Evolutionary conservation across 2,113 vertebrate genomes (phyloP), one percentile per base, ranked within the genome.

Genomic region (Gallinago jamesoni): DNA sequence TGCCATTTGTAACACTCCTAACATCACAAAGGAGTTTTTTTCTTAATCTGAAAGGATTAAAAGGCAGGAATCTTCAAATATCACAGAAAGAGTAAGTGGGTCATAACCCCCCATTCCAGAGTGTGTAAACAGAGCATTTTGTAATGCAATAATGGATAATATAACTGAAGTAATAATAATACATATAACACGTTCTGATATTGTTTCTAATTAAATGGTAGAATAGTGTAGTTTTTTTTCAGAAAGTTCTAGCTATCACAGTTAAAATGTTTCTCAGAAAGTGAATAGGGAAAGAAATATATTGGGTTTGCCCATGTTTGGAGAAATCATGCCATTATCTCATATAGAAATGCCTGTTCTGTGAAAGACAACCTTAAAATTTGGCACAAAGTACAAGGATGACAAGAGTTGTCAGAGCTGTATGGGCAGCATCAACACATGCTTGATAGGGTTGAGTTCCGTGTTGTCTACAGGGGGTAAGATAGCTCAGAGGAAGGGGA

Each of bases 1-100:
- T 95, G 70, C 37, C 47, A 33, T 91, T 95, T 85, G 53, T 79
- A 83, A 83, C 48, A 43, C 1, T 73, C n/a, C 8, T 84, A 88
- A 83, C 28, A 79, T 4, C n/a, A n/a, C 53, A 82, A 63, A 76
- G 17, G 39, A 66, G 24, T 16, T 39, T 53, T 85, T 85, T 83
- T 57, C 43, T 89, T 94, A 17, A 89, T 93, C 78, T 94, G 48
- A 90, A 90, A 93, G 57, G 64, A 89, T 87, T 84, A 87, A 96
- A 82, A 67, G n/a, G 33, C 43, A 94, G 81, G 91, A 88, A 28
- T 53, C 74, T 90, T 91, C 30, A 83, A 39, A 81, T 89, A 64
- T 92, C 72, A 59, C 47, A 35, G 56, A 59, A 89, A 48, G n/a
- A 81, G 4, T 84, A 79, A 92, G 39, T 66, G 48, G 57, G 57